Evolutionary conservation across 2,797 vertebrate genomes (phyloP).

Genomic region (Eulemur albifrons): DNA sequence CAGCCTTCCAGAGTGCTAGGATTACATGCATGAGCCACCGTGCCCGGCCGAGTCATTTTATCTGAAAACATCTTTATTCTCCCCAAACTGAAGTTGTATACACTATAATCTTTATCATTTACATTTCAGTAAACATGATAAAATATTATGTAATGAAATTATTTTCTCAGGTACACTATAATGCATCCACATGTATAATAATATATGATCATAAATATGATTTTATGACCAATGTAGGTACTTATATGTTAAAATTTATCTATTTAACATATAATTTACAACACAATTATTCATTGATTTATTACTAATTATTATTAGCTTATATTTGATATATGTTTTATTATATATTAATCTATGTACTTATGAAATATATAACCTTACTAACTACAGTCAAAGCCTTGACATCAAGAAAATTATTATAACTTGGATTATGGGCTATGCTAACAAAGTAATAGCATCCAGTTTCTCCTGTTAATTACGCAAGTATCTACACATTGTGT

Average conservation of each 20-base stretch:
- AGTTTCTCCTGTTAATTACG: background rate
- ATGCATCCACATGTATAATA: background rate
- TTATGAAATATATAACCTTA: background rate
- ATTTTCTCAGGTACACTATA: background rate
- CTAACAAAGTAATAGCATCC: background rate
- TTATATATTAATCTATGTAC: background rate
- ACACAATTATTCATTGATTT: background rate
- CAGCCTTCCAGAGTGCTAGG: no score
- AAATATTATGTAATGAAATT: background rate
- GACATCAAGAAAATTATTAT: background rate
- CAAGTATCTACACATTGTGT: background rate
- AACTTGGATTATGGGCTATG: background rate
- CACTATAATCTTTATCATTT: background rate
- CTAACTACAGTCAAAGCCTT: background rate
- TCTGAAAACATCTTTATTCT: slow-evolving; percentile 26
- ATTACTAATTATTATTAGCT: background rate
- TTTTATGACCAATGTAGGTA: background rate
- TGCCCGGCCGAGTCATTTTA: background rate
- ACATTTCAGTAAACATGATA: background rate
- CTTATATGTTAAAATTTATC: background rate
- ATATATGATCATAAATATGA: background rate
- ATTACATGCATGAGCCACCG: no score
- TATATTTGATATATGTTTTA: background rate
- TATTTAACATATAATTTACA: background rate
- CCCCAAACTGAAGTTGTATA: background rate